Evolutionary conservation across 2,113 vertebrate genomes (phyloP).

Genomic region (Thunnus maccoyii): DNA sequence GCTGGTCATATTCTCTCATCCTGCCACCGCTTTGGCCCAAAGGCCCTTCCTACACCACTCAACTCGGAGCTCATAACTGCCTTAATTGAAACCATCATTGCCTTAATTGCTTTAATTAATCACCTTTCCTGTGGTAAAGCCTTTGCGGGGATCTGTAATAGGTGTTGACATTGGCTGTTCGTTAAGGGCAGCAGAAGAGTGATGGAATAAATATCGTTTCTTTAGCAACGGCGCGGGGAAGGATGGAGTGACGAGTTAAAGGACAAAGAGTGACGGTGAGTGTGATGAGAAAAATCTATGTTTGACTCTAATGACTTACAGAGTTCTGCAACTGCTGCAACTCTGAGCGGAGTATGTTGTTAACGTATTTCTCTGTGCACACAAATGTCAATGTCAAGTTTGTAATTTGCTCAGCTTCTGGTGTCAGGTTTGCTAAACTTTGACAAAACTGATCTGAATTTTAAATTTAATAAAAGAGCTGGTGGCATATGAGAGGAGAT

Average conservation of each 20-base stretch:
- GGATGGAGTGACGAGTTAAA: background rate
- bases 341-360: background rate
- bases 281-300: background rate
- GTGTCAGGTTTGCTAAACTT: background rate
- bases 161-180: slow-evolving; percentile 57
- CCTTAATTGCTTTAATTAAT: slow-evolving; percentile 84
- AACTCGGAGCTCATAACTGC: slow-evolving; percentile 69
- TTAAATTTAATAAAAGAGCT: background rate
- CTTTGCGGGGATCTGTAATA: slow-evolving; percentile 61
- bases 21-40: slow-evolving; percentile 45
- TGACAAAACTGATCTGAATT: background rate
- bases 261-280: background rate
- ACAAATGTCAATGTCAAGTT: background rate
- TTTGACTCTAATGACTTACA: slow-evolving; percentile 16
- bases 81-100: slow-evolving; percentile 81
- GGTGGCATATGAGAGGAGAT: background rate
- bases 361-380: background rate
- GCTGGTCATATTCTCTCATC: slow-evolving; percentile 52
- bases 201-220: slow-evolving; percentile 52
- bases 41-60: slow-evolving; percentile 55
- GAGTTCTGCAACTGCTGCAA: slow-evolving; percentile 24
- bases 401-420: background rate
- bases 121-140: slow-evolving; percentile 66
- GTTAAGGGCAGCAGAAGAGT: slow-evolving; percentile 20
- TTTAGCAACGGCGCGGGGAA: slow-evolving; percentile 11